Evolutionary conservation across 1,140 invertebrate genomes (phyloP), one percentile per base, ranked within the genome.

Genomic region (Mycetomoellerius zeteki): DNA sequence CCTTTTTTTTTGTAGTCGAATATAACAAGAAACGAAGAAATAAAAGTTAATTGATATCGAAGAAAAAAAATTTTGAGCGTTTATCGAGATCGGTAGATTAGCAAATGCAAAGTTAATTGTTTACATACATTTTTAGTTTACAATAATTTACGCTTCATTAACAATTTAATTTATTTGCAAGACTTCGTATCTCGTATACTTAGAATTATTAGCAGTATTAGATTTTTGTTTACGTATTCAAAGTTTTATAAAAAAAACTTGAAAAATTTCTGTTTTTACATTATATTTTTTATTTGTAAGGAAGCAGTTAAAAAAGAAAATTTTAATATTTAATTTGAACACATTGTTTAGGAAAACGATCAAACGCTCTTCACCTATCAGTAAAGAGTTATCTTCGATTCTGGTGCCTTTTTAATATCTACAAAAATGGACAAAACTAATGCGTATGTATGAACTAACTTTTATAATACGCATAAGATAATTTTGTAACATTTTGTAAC

Each of bases 401-500:
- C 24, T 77, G 27, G 76, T 89, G 73, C 88, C 65, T 89, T 89
- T 56, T 62, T 56, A 82, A 82, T 82, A 77, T 24, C 3, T 62
- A 86, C 27, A 21, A 71, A 62, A 81, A 64, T 47, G 30, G 21
- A 12, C 37, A 14, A 54, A 60, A 81, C 50, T 73, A 54, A 56
- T 54, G 33, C 21, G 21, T 89, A 54, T 76, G 72, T 76, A n/a
- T 19, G 3, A 67, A 37, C 56, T 78, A 64, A 60, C 54, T 77
- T 69, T 88, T 50, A 58, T 76, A 86, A 62, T 60, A 60, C 54
- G 30, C 27, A 80, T 37, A 54, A 37, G 7, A 76, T 21, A n/a
- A 21, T 89, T 80, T 86, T 82, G 60, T 86, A 86, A 19, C 2
- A 21, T 89, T 80, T 86, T 82, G 60, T 86, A 86, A 19, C 2